These are phyloP conservation scores for Homarus gammarus DNA, from an alignment of 2,888 invertebrate species.

Conservation along the genomic window DNA sequence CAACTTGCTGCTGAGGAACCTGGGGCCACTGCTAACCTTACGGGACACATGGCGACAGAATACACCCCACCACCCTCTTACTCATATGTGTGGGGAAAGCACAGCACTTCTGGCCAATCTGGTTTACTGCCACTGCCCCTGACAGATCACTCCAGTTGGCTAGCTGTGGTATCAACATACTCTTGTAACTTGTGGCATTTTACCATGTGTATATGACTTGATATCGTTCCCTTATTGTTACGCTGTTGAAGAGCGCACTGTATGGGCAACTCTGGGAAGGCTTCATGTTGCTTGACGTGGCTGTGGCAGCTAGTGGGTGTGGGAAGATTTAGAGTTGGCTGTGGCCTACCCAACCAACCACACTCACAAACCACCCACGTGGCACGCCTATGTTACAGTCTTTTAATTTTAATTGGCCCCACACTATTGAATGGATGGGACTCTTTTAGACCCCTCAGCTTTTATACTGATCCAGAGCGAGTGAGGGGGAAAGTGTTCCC, in stretches of 20 bases:
- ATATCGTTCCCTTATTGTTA: constrained; percentile 70
- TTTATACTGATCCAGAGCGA: constrained; percentile 70
- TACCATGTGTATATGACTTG: constrained; percentile 67
- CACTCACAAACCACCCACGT: constrained; percentile 62
- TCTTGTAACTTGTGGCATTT: constrained; percentile 66
- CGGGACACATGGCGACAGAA: constrained; percentile 73
- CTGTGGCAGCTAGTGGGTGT: constrained; percentile 64
- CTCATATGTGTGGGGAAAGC: constrained; percentile 32
- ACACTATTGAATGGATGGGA: constrained; percentile 69
- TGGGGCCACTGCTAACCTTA: constrained; percentile 64
- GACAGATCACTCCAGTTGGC: constrained; percentile 42
- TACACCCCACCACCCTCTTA: constrained; percentile 10
- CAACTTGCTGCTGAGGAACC: constrained; percentile 72
- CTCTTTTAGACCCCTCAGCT: constrained; percentile 68
- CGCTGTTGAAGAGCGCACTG: constrained; percentile 66
- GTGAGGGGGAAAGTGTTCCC: constrained; percentile 39
- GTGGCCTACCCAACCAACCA: constrained; percentile 51
- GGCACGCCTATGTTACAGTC: constrained; percentile 64
- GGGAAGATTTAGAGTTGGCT: constrained; percentile 46
- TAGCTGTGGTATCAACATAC: constrained; percentile 49
- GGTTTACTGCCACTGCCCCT: constrained; percentile 63
- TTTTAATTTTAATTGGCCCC: constrained; percentile 69
- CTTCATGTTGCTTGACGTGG: constrained; percentile 67
- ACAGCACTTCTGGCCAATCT: constrained; percentile 37
- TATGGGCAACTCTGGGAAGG: constrained; percentile 67